Conservation (phyloP, 2,888 invertebrate genomes). For the Drosophila kuntzei region DNA sequence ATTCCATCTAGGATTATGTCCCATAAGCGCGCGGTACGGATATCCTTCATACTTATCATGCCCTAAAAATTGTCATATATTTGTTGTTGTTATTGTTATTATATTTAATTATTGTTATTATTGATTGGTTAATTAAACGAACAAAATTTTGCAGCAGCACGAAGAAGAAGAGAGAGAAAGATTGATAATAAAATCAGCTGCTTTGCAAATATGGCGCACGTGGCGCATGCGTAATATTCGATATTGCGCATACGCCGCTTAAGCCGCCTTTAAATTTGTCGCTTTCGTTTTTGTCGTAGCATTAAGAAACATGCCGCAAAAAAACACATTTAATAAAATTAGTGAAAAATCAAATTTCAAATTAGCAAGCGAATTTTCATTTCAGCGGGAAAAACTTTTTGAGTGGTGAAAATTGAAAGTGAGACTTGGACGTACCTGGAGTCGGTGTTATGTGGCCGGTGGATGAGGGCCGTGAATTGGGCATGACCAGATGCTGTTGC, state of each 20-base stretch:
- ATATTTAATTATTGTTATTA: slow-evolving; percentile 34
- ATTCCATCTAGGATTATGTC: slow-evolving; percentile 86
- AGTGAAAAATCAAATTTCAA: slow-evolving; percentile 45
- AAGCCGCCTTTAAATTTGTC: slow-evolving; percentile 1
- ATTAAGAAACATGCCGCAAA: slow-evolving; percentile 64
- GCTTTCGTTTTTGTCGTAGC: slow-evolving; percentile 32
- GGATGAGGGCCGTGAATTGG: slow-evolving; percentile 87
- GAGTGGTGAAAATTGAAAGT: background rate
- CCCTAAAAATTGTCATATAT: slow-evolving; percentile 82
- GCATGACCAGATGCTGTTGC: slow-evolving; percentile 86
- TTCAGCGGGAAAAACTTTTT: slow-evolving; percentile 6
- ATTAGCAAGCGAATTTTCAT: slow-evolving; percentile 49
- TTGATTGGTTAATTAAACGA: slow-evolving; percentile 63
- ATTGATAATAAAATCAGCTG: slow-evolving; percentile 7
- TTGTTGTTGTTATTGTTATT: slow-evolving; percentile 59
- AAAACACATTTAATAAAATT: slow-evolving; percentile 42
- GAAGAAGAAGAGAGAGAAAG: slow-evolving; percentile 1
- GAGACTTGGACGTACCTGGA: slow-evolving; percentile 84
- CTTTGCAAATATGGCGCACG: slow-evolving; percentile 11
- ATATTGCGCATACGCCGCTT: slow-evolving; percentile 66
- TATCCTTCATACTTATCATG: slow-evolving; percentile 86
- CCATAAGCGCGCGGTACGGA: slow-evolving; percentile 85
- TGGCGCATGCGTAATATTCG: slow-evolving; percentile 62
- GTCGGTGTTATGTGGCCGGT: slow-evolving; percentile 88
- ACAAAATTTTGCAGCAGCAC: slow-evolving; percentile 42